Percentiles rank a stretch among this genome's conserved stretches.
phyloP scores from a whole-genome alignment of 2,888 invertebrate species.

The Morpho deidamia region DNA sequence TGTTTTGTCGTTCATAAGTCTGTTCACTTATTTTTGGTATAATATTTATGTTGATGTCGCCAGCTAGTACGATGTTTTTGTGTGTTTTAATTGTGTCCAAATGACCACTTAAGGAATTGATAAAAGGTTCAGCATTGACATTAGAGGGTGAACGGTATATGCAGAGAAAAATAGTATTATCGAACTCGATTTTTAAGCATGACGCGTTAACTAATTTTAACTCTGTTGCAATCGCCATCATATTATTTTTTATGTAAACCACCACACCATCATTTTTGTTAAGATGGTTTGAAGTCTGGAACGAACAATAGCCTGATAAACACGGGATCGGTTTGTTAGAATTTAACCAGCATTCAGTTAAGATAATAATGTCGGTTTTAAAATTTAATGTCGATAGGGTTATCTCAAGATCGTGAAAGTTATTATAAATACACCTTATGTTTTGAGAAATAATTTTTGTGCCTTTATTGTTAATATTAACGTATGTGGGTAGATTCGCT shows the following conservation, averaged over 20 bases:
- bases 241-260: conserved; percentile 6
- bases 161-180: not conserved
- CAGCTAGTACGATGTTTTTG: too few relatives aligned
- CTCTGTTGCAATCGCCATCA: not conserved
- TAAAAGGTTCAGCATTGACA: not conserved
- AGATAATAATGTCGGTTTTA: conserved; percentile 9
- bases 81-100: too few relatives aligned
- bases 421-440: conserved; percentile 14
- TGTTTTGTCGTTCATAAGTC: too few relatives aligned
- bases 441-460: conserved; percentile 15
- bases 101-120: not conserved
- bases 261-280: conserved; percentile 11
- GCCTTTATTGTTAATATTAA: conserved; percentile 1
- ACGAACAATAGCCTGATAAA: too few relatives aligned
- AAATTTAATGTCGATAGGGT: conserved; percentile 2
- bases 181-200: not conserved
- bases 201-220: not conserved
- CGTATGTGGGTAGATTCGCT: not conserved
- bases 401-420: conserved; percentile 7
- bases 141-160: conserved; percentile 5
- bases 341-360: conserved; percentile 20
- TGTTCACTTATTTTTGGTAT: too few relatives aligned
- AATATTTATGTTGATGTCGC: too few relatives aligned
- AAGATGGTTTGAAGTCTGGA: not conserved
- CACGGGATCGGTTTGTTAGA: not conserved